A percentile compares a stretch with the other conserved stretches of the same genome.
Evolutionary conservation across 35 echinoderm and acorn worm species (phyloP).

Genomic region (Holothuria glaberrima): DNA sequence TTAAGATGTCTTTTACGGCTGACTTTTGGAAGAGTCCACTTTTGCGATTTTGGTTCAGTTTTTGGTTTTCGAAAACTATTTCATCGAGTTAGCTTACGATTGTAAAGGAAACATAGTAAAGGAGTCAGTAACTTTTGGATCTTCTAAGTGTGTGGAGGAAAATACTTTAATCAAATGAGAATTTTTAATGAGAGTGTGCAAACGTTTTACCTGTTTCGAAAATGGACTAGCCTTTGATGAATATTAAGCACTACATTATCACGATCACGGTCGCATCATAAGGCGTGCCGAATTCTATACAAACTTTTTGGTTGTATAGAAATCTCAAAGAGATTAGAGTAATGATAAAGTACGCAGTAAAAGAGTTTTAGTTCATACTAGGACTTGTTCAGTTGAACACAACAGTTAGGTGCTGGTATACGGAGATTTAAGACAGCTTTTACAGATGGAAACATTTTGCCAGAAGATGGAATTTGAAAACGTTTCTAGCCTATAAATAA

Average conservation of each 20-base stretch:
- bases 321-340: slow-evolving; percentile 55
- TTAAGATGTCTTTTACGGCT: slow-evolving; percentile 19
- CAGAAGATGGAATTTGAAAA: too few species aligned
- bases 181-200: neutral
- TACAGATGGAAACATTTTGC: too few species aligned
- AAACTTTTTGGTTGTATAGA: slow-evolving; percentile 57
- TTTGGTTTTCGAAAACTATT: neutral
- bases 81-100: neutral
- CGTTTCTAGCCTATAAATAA: neutral
- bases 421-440: too few species aligned
- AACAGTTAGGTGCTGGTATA: too few species aligned
- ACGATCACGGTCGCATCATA: slow-evolving; percentile 48
- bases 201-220: neutral
- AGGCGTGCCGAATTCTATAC: slow-evolving; percentile 49
- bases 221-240: slow-evolving; percentile 39
- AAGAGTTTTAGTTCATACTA: neutral
- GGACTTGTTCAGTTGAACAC: slow-evolving; percentile 18
- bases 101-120: neutral
- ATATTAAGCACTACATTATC: slow-evolving; percentile 52
- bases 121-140: neutral
- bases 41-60: neutral
- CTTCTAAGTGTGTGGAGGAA: neutral
- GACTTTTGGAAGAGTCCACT: slow-evolving; percentile 26
- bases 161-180: neutral
- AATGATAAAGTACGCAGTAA: slow-evolving; percentile 50